These are phyloP conservation scores for Phyllotis vaccarum DNA, from an alignment of 2,797 vertebrate genomes.

Conservation along the genomic window DNA sequence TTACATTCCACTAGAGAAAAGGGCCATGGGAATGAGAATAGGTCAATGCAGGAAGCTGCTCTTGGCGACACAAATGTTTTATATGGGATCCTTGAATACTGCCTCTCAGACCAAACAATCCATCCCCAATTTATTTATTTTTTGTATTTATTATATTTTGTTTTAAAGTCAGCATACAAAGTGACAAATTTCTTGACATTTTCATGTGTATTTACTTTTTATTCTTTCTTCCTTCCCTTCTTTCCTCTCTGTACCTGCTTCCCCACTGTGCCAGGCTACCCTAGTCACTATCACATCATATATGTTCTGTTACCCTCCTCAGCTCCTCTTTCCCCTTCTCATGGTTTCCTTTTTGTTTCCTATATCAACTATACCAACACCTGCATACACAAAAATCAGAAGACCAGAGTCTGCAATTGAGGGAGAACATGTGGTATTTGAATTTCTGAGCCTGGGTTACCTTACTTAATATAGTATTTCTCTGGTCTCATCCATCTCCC, in stretches of 20 bases:
- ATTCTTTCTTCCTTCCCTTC: background rate
- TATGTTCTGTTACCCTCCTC: background rate
- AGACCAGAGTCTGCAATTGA: too few relatives aligned
- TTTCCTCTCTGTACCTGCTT: fast-evolving
- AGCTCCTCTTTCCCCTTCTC: background rate
- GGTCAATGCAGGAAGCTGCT: background rate
- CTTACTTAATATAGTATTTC: background rate
- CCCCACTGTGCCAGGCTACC: background rate
- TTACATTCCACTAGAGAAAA: background rate
- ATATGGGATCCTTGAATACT: background rate
- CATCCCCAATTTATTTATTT: background rate
- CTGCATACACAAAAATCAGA: too few relatives aligned
- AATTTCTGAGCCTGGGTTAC: background rate
- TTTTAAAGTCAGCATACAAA: background rate
- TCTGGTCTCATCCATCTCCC: background rate
- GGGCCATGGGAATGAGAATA: background rate
- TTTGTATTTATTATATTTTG: background rate
- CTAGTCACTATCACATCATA: background rate
- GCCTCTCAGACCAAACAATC: background rate
- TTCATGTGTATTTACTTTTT: background rate
- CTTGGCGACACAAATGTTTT: background rate
- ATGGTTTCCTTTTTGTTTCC: background rate
- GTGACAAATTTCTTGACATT: background rate
- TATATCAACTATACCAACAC: background rate
- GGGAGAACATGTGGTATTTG: background rate